Evolutionary conservation across 2,113 vertebrate genomes (phyloP), one percentile per base, ranked within the genome.

Genomic region (Amblyopsis rosae): DNA sequence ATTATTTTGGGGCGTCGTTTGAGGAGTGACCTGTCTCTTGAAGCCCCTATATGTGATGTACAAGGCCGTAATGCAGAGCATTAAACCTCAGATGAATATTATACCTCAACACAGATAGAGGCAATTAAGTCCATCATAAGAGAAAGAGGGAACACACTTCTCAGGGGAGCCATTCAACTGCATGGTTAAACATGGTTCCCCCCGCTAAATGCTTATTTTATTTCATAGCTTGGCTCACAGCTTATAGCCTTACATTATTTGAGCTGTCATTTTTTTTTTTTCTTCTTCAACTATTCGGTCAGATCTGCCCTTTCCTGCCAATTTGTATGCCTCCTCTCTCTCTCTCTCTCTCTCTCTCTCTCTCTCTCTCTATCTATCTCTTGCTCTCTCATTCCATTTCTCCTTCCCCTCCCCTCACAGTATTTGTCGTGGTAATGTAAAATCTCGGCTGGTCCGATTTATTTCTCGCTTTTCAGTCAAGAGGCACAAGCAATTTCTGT

Each of bases 121-220:
- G 87, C 87, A 88, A 93, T 91, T 90, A 92, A 84, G 85, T 86
- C 84, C 86, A 86, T 86, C 84, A 89, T 86, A 82, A 73, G 86
- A 63, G 65, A 62, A 74, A 71, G 76, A 86, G 81, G 70, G 83
- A 76, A 60, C 63, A 35, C 71, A 77, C 75, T 82, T 70, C 84
- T 90, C 84, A n/a, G 75, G 87, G 83, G 87, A 87, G 73, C 86
- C 80, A 72, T 87, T 89, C 86, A 82, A 82, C 82, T 87, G 85
- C 82, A 75, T 82, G 86, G 77, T 88, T 88, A 85, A 86, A 87
- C 83, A 84, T 85, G 82, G 83, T 87, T 26, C 26, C 82, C 72
- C 62, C 69, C 45, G 80, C 87, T 88, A 88, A 86, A 87, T 74
- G 77, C 81, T 70, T 82, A 77, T 76, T 87, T 87, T 82, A 86